A percentile compares a stretch with the other conserved stretches of the same genome.
These are phyloP conservation scores for Halcyon leucocephala DNA, from an alignment of 2,797 vertebrate genomes.

Conservation along the genomic window DNA sequence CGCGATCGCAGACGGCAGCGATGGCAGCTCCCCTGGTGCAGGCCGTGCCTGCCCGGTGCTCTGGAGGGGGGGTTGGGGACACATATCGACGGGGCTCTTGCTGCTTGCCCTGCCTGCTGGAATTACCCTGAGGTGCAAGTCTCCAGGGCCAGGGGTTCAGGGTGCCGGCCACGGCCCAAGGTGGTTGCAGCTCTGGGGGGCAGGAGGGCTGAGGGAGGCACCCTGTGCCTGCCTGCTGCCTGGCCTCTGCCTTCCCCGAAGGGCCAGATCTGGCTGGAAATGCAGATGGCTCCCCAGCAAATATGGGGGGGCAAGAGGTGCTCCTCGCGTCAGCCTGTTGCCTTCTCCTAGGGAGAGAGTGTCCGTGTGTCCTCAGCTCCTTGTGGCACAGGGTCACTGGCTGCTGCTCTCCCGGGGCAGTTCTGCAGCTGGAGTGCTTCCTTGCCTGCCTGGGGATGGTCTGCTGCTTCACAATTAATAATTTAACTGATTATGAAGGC, in stretches of 20 bases:
- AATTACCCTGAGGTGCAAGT: background rate
- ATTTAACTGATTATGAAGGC: slow-evolving; percentile 66
- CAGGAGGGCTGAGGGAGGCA: background rate
- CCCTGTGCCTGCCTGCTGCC: background rate
- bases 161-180: background rate
- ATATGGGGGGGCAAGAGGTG: background rate
- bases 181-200: accelerated
- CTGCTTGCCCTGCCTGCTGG: background rate
- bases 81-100: accelerated
- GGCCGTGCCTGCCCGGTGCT: background rate
- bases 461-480: slow-evolving; percentile 61
- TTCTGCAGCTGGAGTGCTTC: background rate
- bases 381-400: background rate
- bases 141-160: background rate
- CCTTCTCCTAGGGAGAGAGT: background rate
- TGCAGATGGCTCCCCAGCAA: background rate
- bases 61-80: background rate
- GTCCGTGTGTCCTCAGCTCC: background rate
- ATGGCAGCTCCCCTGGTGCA: accelerated
- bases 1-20: background rate
- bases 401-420: background rate
- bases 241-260: background rate
- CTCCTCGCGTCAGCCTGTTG: background rate
- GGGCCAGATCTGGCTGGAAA: background rate
- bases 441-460: background rate